These are phyloP conservation scores for Liolophura sinensis DNA, from an alignment of 1,140 invertebrate genomes.

Conservation along the genomic window DNA sequence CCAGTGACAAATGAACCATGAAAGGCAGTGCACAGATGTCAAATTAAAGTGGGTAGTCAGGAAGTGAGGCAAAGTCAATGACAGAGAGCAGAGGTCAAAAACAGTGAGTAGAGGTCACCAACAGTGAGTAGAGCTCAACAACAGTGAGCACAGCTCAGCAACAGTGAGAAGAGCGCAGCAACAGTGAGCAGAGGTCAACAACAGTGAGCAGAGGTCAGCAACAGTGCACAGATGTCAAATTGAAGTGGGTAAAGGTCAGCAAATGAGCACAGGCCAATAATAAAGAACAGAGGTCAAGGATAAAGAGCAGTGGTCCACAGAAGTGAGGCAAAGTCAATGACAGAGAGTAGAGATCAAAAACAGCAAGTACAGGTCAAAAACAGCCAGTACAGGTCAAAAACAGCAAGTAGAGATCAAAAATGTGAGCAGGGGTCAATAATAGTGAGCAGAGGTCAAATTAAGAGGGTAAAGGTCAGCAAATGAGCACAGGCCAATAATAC, in stretches of 20 bases:
- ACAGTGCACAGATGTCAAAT: background rate
- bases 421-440: background rate
- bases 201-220: background rate
- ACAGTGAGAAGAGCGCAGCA: background rate
- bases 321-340: background rate
- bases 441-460: background rate
- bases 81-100: no score
- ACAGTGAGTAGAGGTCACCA: no score
- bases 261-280: background rate
- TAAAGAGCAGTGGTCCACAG: background rate
- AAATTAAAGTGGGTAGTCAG: no score
- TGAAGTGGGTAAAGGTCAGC: background rate
- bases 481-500: background rate
- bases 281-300: no score
- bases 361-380: background rate
- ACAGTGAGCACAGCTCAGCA: background rate
- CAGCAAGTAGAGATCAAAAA: background rate
- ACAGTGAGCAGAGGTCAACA: background rate
- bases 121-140: background rate
- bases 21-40: no score
- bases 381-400: no score
- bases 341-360: background rate
- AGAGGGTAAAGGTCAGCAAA: background rate
- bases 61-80: background rate
- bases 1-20: no score